Evolutionary conservation across 2,113 vertebrate genomes (phyloP).

Genomic region (Hoplias malabaricus): DNA sequence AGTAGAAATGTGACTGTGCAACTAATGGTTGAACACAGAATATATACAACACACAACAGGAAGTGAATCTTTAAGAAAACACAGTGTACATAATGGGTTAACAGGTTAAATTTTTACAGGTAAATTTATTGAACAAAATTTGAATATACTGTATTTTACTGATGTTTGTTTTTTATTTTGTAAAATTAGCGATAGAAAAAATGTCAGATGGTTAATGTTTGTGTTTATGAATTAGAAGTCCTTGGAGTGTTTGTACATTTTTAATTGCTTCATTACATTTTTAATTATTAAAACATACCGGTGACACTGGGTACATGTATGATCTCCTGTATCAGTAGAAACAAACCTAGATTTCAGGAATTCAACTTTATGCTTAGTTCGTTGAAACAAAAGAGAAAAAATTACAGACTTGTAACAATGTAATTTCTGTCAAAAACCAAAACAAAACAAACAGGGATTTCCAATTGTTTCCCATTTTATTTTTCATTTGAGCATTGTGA

Average conservation of each 20-base stretch:
- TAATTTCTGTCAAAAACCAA: too few relatives aligned
- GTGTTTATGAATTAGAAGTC: neutral
- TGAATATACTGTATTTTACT: neutral
- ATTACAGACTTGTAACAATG: neutral
- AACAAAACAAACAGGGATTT: too few relatives aligned
- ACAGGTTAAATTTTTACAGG: neutral
- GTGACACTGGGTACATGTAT: neutral
- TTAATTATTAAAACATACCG: neutral
- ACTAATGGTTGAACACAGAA: too few relatives aligned
- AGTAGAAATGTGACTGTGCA: neutral
- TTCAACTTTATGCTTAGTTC: neutral
- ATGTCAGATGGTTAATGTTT: neutral
- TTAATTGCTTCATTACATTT: neutral
- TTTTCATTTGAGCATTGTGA: neutral
- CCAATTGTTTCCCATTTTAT: neutral
- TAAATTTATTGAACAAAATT: neutral
- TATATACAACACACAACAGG: neutral
- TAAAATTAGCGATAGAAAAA: neutral
- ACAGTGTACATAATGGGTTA: neutral
- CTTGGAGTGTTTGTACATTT: neutral
- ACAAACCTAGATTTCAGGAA: neutral
- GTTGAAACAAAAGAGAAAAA: constrained; percentile 2
- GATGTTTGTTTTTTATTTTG: neutral
- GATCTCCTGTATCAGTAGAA: neutral
- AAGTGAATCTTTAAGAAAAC: too few relatives aligned